A percentile compares a stretch with the other conserved stretches of the same genome.
Conservation (phyloP, 2,113 vertebrate genomes). For the Myiopsitta monachus region DNA sequence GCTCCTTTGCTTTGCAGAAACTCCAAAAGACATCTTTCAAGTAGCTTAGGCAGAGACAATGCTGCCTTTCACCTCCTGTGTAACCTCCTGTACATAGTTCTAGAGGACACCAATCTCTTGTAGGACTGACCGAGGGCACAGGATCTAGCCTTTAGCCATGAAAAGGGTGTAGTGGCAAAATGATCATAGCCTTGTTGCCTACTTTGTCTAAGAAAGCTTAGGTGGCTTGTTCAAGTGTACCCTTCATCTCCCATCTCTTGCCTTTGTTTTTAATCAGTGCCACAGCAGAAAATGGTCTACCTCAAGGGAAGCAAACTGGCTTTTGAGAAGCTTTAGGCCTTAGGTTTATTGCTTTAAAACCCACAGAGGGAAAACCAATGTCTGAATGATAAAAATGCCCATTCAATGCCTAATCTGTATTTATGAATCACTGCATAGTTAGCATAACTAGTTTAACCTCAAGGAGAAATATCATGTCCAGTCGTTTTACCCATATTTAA, state of each 20-base stretch:
- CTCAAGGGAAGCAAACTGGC: not conserved
- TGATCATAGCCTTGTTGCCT: not conserved
- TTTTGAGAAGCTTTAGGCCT: not conserved
- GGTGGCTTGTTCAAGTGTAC: not conserved
- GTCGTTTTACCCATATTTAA: not conserved
- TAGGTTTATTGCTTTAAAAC: not conserved
- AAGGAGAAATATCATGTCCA: not conserved
- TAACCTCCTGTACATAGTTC: not conserved
- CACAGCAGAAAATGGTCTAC: not conserved
- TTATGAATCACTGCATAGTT: not conserved
- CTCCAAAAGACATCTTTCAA: not conserved
- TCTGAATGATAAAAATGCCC: not conserved
- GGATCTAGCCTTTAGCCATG: not conserved
- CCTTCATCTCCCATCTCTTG: not conserved
- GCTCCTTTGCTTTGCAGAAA: not conserved
- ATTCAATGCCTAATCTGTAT: not conserved
- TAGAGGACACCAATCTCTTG: not conserved
- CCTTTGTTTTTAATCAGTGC: not conserved
- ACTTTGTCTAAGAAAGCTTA: not conserved
- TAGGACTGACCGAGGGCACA: not conserved
- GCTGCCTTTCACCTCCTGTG: not conserved
- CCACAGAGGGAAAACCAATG: not conserved
- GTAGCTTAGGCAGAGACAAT: not conserved
- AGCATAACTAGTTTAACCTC: not conserved
- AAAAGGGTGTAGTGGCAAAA: not conserved